Percentiles rank a stretch among this genome's conserved stretches.
These are phyloP conservation scores for Atopsyche davidsoni DNA, from an alignment of 1,140 invertebrate species.

Conservation along the genomic window DNA sequence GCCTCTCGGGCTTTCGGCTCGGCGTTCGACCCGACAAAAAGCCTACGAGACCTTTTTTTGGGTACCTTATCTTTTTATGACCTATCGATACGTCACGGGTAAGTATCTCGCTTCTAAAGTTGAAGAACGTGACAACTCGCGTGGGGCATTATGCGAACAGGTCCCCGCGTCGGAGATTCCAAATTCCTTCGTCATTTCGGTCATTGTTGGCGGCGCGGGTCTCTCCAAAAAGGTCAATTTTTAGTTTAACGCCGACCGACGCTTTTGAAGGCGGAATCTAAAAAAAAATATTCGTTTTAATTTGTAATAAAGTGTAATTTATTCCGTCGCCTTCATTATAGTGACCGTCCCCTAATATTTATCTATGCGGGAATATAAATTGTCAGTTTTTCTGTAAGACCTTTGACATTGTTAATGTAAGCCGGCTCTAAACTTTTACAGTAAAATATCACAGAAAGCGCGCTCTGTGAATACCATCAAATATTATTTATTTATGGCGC, in stretches of 20 bases:
- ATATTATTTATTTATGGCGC: no score
- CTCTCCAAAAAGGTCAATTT: constrained; percentile 20
- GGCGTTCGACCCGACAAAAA: constrained; percentile 16
- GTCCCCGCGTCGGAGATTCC: constrained; percentile 8
- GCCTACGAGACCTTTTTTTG: constrained; percentile 11
- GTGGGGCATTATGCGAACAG: constrained; percentile 14
- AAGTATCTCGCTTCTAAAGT: constrained; percentile 21
- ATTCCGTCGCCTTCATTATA: constrained; percentile 21
- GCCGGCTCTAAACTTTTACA: no score
- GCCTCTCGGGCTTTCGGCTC: constrained; percentile 6
- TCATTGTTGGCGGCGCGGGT: constrained; percentile 13
- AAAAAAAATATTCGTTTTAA: constrained; percentile 17
- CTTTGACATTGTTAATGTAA: constrained; percentile 1
- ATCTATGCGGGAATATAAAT: constrained; percentile 17
- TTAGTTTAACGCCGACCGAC: background rate
- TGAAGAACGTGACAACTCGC: constrained; percentile 25
- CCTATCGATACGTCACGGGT: constrained; percentile 26
- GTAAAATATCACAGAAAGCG: no score
- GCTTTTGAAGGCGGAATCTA: constrained; percentile 3
- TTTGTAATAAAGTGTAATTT: constrained; percentile 28
- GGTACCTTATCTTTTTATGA: constrained; percentile 19
- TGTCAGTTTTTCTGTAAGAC: constrained; percentile 1
- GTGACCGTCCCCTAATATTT: constrained; percentile 10
- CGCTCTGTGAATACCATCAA: no score
- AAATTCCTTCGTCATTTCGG: constrained; percentile 19